phyloP scores from a whole-genome alignment of 2,797 vertebrate genomes.

The Neostethus bicornis region DNA sequence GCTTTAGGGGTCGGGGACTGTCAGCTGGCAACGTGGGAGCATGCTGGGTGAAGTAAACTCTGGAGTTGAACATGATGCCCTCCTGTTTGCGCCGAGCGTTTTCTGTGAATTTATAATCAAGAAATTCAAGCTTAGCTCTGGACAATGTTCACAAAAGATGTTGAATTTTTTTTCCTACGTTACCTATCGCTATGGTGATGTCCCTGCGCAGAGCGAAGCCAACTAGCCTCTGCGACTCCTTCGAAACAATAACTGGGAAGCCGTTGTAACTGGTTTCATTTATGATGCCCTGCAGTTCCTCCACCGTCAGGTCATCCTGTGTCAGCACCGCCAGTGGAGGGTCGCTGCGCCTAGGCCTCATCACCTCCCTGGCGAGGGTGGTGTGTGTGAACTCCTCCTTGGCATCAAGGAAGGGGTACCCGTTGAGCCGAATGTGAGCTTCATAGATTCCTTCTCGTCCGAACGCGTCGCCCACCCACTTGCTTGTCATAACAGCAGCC shows the following conservation, averaged over 20 bases:
- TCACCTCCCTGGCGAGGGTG: constrained; percentile 94
- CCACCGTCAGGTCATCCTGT: constrained; percentile 96
- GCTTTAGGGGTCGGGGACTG: constrained; percentile 94
- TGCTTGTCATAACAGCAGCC: constrained; percentile 99
- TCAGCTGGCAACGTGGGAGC: constrained; percentile 95
- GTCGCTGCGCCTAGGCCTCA: constrained; percentile 91
- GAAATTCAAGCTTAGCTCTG: neutral
- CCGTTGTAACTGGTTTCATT: constrained; percentile 97
- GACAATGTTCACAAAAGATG: too few species aligned
- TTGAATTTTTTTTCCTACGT: too few species aligned
- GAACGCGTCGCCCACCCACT: constrained; percentile 99
- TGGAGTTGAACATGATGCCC: constrained; percentile 92
- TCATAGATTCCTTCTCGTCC: constrained; percentile 98
- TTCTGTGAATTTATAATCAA: constrained; percentile 74
- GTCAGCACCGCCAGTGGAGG: constrained; percentile 93
- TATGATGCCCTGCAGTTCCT: constrained; percentile 93
- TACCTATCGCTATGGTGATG: constrained; percentile 94
- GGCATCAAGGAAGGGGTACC: constrained; percentile 97
- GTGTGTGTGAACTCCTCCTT: constrained; percentile 99
- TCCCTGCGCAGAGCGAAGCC: constrained; percentile 97
- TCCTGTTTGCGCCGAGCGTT: constrained; percentile 96
- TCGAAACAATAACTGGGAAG: constrained; percentile 98
- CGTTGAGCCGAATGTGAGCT: constrained; percentile 96
- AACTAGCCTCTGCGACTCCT: constrained; percentile 96
- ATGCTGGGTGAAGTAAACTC: constrained; percentile 97